Base-by-base conservation (phyloP, 2,888 invertebrate genomes). In the Pollenia amentaria region DNA sequence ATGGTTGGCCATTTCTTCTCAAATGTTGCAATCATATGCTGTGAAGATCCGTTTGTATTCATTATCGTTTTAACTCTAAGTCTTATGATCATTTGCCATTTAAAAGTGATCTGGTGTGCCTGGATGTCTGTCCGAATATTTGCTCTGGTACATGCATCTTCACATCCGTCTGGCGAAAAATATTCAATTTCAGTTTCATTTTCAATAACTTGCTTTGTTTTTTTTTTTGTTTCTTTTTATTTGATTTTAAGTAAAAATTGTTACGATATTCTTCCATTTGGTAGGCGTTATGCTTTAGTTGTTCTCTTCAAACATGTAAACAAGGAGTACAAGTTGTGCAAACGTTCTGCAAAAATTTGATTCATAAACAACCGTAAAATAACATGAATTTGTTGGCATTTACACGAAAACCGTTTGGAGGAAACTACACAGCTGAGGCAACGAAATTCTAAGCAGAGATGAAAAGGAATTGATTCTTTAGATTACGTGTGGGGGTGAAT, bases 111-210 rank as follows among this genome's bases (percentile, higher is more conserved):
- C 73, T 79, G 53, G 64, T 62, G 3, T 64, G 53, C 48, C 53
- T 62, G 44, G 18, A 10, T 44, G 60, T 18, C 57, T 55, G 21
- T 75, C 14, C 65, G 18, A 38, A 4, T 73, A 40, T 55, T 42
- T 70, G 9, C 6, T 29, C 40, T 70, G 60, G n/a, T 60, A 42
- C 69, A 29, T 65, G 48, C 62, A 67, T 18, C 48, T 69, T 51
- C 62, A 73, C 86, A 86, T 76, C 79, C 79, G 86, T 60, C 53
- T 83, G 75, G 44, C 21, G 29, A 70, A 40, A 70, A 18, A 78
- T 69, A 46, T 78, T 79, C 64, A 70, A 83, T 83, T 86, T 86
- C 79, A 67, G 67, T 85, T 85, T 85, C 85, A 69, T 78, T 86
- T 81, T 48, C 73, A 29, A 67, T 57, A 53, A 82, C 11, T 64